A percentile compares a stretch with the other conserved stretches of the same genome.
phyloP scores from a whole-genome alignment of 2,113 vertebrate species.

The Rutilus rutilus region DNA sequence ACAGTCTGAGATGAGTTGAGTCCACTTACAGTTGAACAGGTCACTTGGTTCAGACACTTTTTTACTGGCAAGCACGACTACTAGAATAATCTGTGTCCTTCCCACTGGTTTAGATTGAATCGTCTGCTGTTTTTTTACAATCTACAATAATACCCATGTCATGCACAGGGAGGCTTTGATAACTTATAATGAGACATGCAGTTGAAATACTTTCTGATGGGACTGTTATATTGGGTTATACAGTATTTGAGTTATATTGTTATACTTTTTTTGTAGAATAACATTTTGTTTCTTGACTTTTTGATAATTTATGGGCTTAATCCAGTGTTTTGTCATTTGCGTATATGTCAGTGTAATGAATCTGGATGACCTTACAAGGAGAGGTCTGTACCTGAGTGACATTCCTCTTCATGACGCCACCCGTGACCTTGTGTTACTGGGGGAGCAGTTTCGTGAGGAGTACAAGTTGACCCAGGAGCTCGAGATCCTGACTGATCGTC shows the following conservation, averaged over 20 bases:
- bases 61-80: neutral
- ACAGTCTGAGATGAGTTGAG: neutral
- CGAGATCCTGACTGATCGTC: constrained; percentile 94
- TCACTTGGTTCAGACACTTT: constrained; percentile 8
- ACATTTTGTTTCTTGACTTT: neutral
- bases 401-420: constrained; percentile 97
- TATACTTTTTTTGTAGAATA: neutral
- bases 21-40: neutral
- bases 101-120: constrained; percentile 9
- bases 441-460: constrained; percentile 97
- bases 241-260: neutral
- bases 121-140: neutral
- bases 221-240: neutral
- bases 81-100: neutral
- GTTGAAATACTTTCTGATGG: too few species aligned
- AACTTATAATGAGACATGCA: neutral
- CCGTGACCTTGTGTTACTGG: constrained; percentile 94
- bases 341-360: constrained; percentile 89
- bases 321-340: neutral
- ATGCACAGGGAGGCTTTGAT: neutral
- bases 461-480: constrained; percentile 98
- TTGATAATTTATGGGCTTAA: too few species aligned
- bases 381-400: constrained; percentile 96
- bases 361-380: constrained; percentile 92
- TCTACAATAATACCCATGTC: neutral